phyloP scores from a whole-genome alignment of 1,140 invertebrate species.

The Tetraneura akinire region DNA sequence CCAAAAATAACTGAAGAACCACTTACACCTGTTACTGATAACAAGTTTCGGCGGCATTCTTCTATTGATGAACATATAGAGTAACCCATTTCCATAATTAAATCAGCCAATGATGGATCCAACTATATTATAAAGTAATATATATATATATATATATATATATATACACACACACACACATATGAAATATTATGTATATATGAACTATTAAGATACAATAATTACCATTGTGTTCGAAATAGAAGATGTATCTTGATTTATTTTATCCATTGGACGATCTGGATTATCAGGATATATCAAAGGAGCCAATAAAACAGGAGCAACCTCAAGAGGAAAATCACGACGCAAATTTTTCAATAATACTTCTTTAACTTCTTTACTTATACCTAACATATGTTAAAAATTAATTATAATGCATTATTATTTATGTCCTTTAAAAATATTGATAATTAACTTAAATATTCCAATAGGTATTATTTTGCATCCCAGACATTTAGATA shows the following conservation, averaged over 20 bases:
- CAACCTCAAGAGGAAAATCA: conserved; percentile 84
- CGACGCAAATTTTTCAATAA: conserved; percentile 78
- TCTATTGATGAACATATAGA: conserved; percentile 83
- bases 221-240: conserved; percentile 68
- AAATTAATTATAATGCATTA: background rate
- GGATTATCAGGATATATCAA: conserved; percentile 78
- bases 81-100: conserved; percentile 88
- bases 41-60: conserved; percentile 82
- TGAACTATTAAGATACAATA: background rate
- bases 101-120: conserved; percentile 75
- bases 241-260: conserved; percentile 60
- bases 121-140: conserved; percentile 58
- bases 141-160: conserved; percentile 1
- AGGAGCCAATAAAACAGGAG: conserved; percentile 84
- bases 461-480: too few species aligned
- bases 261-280: conserved; percentile 69
- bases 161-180: too few species aligned
- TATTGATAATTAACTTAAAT: too few species aligned
- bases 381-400: conserved; percentile 62
- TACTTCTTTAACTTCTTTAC: conserved; percentile 72
- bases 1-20: conserved; percentile 57
- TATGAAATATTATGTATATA: background rate
- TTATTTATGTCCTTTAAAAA: too few species aligned
- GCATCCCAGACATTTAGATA: too few species aligned
- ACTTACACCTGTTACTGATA: conserved; percentile 75